These are phyloP conservation scores for Raphicerus campestris DNA, from an alignment of 2,113 vertebrate species.

Conservation along the genomic window DNA sequence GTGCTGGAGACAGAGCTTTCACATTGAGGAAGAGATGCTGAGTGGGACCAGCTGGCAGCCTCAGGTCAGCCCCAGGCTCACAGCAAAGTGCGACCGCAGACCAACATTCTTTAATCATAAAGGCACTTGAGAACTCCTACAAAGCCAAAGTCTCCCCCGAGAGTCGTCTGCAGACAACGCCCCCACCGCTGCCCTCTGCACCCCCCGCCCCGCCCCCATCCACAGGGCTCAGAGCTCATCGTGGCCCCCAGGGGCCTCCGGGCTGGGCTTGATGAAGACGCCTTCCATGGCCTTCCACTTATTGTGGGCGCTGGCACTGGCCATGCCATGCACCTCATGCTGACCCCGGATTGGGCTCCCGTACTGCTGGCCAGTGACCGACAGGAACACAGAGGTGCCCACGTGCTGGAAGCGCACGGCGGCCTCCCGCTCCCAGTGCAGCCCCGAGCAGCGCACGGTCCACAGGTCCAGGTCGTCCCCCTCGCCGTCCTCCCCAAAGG, in stretches of 20 bases:
- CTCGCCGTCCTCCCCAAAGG: conserved; percentile 95
- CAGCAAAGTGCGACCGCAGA: background rate
- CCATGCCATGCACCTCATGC: conserved; percentile 93
- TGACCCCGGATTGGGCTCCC: conserved; percentile 95
- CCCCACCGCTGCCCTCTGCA: background rate
- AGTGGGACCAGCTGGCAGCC: background rate
- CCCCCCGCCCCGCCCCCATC: too few relatives aligned
- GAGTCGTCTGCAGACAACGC: background rate
- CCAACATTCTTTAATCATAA: conserved; percentile 66
- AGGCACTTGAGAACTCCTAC: conserved; percentile 57
- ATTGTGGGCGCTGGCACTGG: conserved; percentile 86
- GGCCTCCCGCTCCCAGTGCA: conserved; percentile 91
- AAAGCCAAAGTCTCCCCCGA: conserved; percentile 34
- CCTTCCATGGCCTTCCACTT: conserved; percentile 97
- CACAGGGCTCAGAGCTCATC: conserved; percentile 89
- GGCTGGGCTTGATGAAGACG: conserved; percentile 92
- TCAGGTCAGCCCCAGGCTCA: background rate
- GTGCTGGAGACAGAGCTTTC: background rate
- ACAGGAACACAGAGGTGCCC: conserved; percentile 92
- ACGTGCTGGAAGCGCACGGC: conserved; percentile 91
- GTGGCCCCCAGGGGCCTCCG: conserved; percentile 79
- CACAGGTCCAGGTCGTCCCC: conserved; percentile 95
- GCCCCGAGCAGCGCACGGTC: conserved; percentile 90
- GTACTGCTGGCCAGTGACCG: conserved; percentile 94
- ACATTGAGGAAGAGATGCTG: background rate